Conservation (phyloP, 2,113 vertebrate species). For the Corythaixoides concolor region DNA sequence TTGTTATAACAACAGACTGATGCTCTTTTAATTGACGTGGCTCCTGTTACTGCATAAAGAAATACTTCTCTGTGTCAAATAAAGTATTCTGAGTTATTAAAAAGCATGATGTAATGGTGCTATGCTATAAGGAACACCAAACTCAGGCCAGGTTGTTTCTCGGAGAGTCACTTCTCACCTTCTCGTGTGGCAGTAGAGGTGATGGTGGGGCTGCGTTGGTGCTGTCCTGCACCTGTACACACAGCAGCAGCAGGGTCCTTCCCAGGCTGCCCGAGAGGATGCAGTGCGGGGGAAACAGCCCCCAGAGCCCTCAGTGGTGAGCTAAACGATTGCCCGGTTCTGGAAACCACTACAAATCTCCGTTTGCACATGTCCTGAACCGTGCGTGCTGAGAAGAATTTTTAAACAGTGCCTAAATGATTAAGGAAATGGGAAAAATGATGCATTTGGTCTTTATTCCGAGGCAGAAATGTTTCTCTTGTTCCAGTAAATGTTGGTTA, state of each 20-base stretch:
- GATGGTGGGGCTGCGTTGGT: not conserved
- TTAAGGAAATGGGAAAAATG: not conserved
- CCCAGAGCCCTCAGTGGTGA: fast-evolving
- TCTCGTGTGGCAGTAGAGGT: not conserved
- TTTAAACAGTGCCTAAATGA: not conserved
- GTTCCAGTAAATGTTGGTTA: not conserved
- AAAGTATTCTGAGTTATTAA: not conserved
- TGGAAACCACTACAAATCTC: not conserved
- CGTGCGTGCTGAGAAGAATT: fast-evolving
- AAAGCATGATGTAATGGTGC: not conserved
- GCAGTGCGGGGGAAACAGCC: not conserved
- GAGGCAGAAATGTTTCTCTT: not conserved
- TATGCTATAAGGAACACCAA: not conserved
- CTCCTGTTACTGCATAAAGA: not conserved
- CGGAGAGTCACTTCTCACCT: fast-evolving
- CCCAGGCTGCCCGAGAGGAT: not conserved
- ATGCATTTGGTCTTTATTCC: not conserved
- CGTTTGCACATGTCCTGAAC: not conserved
- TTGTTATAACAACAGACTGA: not conserved
- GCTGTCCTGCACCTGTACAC: not conserved
- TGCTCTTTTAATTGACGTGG: not conserved
- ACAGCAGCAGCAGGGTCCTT: not conserved
- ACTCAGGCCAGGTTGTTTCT: not conserved
- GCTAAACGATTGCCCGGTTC: not conserved
- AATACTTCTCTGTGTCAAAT: not conserved